These are phyloP conservation scores for Hipposideros armiger DNA, from an alignment of 2,113 vertebrate species.

Conservation along the genomic window DNA sequence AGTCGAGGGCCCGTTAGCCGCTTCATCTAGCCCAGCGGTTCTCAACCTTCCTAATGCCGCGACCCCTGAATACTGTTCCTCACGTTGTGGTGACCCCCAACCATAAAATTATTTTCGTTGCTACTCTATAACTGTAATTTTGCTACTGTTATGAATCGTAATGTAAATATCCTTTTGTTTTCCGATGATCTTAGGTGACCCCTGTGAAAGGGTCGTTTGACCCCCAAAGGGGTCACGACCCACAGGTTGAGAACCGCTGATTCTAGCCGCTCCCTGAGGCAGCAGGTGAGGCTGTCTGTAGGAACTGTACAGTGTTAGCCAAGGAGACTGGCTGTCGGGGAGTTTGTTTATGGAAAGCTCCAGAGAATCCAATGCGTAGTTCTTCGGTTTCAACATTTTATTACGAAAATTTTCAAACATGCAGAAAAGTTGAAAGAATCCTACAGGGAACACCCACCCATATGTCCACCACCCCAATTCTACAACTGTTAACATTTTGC, in stretches of 20 bases:
- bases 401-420: not conserved
- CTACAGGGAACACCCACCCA: not conserved
- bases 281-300: fast-evolving
- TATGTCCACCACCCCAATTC: not conserved
- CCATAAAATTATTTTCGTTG: too few relatives aligned
- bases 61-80: too few relatives aligned
- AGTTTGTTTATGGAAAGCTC: not conserved
- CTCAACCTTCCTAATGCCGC: too few relatives aligned
- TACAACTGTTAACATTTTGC: not conserved
- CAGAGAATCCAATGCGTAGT: not conserved
- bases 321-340: not conserved
- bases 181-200: too few relatives aligned
- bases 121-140: too few relatives aligned
- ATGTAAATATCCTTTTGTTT: too few relatives aligned
- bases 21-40: too few relatives aligned
- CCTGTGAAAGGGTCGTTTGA: too few relatives aligned
- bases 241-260: too few relatives aligned
- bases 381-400: not conserved
- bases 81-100: too few relatives aligned
- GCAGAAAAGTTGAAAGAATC: not conserved
- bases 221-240: too few relatives aligned
- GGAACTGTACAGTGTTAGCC: not conserved
- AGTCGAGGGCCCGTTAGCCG: not conserved
- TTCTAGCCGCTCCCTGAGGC: not conserved
- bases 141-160: too few relatives aligned